Percentiles rank a stretch among this genome's conserved stretches.
Conservation (phyloP, 2,113 vertebrate species). For the Morone chrysops region DNA sequence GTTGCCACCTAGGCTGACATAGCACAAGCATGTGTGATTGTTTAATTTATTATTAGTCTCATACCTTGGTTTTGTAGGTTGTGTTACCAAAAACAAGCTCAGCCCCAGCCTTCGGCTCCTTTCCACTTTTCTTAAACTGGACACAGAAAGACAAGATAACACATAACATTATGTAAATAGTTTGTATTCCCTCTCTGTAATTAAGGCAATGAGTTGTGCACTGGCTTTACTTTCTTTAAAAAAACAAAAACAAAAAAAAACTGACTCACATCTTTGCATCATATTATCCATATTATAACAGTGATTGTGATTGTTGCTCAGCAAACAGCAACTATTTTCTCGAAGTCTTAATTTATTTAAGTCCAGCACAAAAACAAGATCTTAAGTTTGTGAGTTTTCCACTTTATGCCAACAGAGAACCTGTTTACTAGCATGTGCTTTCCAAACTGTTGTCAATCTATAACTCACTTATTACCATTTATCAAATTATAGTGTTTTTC, state of each 20-base stretch:
- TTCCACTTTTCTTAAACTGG: slow-evolving; percentile 88
- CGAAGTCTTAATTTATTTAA: not conserved
- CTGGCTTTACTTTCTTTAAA: not conserved
- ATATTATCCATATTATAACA: not conserved
- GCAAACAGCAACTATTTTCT: not conserved
- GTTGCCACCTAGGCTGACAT: not conserved
- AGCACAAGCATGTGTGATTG: not conserved
- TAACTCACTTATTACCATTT: not conserved
- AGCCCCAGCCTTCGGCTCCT: slow-evolving; percentile 83
- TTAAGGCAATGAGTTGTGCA: not conserved
- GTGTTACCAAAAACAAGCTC: slow-evolving; percentile 81
- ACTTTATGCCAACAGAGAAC: not conserved
- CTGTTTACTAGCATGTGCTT: not conserved
- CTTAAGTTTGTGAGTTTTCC: not conserved
- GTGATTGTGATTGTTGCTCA: not conserved
- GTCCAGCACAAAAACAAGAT: slow-evolving; percentile 7
- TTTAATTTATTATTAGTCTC: not conserved
- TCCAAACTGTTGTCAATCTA: not conserved
- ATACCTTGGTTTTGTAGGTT: slow-evolving; percentile 88
- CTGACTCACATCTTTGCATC: not conserved
- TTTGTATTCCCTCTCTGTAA: slow-evolving; percentile 6
- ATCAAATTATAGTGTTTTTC: not conserved
- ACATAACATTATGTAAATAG: not conserved
- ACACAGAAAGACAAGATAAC: slow-evolving; percentile 30
- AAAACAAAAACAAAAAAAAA: not conserved